phyloP scores from a whole-genome alignment of 2,113 vertebrate species.

The Actenoides hombroni region DNA sequence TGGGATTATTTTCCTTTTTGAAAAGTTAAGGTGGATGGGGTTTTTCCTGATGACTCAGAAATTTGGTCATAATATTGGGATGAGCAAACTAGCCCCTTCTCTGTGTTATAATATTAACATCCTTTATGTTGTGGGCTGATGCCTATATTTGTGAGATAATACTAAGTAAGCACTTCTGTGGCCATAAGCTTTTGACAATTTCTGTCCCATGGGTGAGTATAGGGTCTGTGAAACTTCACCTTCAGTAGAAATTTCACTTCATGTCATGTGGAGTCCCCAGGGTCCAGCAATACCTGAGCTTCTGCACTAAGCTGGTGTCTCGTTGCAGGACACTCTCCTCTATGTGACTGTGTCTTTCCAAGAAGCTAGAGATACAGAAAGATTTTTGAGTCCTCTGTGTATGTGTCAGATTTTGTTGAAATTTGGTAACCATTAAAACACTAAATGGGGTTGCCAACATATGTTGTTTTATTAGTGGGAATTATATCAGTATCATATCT shows the following conservation, averaged over 20 bases:
- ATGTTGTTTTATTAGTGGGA: accelerated
- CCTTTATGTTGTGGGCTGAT: background rate
- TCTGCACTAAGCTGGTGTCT: background rate
- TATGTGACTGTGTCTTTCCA: background rate
- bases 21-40: background rate
- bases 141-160: background rate
- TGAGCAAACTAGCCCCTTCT: background rate
- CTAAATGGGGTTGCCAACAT: background rate
- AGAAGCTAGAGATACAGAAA: background rate
- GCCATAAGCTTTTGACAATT: background rate
- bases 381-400: background rate
- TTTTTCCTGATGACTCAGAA: background rate
- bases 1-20: background rate
- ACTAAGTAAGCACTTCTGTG: background rate
- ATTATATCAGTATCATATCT: background rate
- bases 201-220: background rate
- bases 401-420: background rate
- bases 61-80: background rate
- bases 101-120: background rate
- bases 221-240: background rate
- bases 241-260: background rate
- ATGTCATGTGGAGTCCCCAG: background rate
- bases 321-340: background rate
- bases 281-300: background rate
- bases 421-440: background rate